Evolutionary conservation across 1,140 invertebrate genomes (phyloP), one percentile per base, ranked within the genome.

Genomic region (Ceratina japonica): DNA sequence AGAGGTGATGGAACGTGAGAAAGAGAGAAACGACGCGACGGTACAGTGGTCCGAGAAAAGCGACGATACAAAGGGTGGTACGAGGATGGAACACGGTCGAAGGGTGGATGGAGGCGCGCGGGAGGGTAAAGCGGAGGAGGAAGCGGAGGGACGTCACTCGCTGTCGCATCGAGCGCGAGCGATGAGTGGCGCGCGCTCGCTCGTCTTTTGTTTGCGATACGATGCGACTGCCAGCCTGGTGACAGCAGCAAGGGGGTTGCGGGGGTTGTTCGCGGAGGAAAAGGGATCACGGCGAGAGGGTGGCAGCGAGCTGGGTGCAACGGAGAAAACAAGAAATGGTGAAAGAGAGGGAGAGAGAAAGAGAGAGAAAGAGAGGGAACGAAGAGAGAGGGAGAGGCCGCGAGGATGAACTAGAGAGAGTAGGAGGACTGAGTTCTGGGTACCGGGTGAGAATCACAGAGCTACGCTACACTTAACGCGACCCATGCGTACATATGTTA

Each of bases 171-270:
- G 90, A 91, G 88, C 89, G 90, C 89, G 88, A 88, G 88, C 90
- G 89, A 91, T 90, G 89, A 90, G 89, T 90, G 90, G 90, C 89
- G 89, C 89, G 89, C 89, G 89, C 89, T 89, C 85, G 89, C 89
- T 90, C 90, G 90, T 91, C 91, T 91, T 91, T 91, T 91, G 91
- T 91, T 91, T 91, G 90, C 87, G 87, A 89, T 89, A 83, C 89
- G 85, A 91, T 90, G 88, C 86, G 88, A 89, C 87, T 90, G 89
- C 82, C 89, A 89, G 87, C 83, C 81, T 84, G 85, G 78, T 81
- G 86, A 85, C 79, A 84, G 68, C 80, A 75, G 70, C 59, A 80
- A 86, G 79, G 85, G 37, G 74, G 81, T 72, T 72, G 58, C 64
- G 72, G 61, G 63, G 75, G 58, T 58, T 64, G 63, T 68, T 71